phyloP scores from a whole-genome alignment of 64 coral and sea anemone genomes.

The Porites lutea region DNA sequence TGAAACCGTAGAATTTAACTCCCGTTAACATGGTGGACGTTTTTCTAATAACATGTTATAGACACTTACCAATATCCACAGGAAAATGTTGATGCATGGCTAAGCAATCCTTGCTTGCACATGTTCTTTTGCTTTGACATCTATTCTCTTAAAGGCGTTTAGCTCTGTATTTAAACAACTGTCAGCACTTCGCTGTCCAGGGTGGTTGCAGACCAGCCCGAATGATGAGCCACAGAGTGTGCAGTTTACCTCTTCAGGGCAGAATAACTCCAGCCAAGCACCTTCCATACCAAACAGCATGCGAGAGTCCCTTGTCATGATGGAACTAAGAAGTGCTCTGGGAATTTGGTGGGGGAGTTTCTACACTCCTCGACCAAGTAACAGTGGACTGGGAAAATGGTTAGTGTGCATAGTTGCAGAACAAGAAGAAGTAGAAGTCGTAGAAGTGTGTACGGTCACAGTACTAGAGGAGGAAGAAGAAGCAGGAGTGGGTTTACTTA shows the following conservation, averaged over 20 bases:
- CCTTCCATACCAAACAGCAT: not conserved
- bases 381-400: too few species aligned
- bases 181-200: not conserved
- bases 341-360: too few species aligned
- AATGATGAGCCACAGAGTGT: not conserved
- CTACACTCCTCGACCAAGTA: too few species aligned
- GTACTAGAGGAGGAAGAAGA: too few species aligned
- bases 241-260: not conserved
- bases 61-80: constrained; percentile 13
- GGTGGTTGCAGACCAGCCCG: not conserved
- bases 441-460: too few species aligned
- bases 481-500: too few species aligned
- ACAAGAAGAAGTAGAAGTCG: too few species aligned
- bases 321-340: too few species aligned
- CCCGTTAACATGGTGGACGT: too few species aligned
- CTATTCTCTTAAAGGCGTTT: constrained; percentile 1
- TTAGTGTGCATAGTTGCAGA: too few species aligned
- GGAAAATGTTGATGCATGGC: constrained; percentile 5
- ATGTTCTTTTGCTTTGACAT: not conserved
- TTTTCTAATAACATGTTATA: too few species aligned
- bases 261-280: not conserved
- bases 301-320: not conserved
- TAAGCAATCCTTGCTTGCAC: not conserved
- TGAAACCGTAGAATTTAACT: too few species aligned
- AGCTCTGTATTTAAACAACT: constrained; percentile 4